Percentiles rank a stretch among this genome's conserved stretches.
These are phyloP conservation scores for Gambusia yucatana DNA, from an alignment of 2,797 vertebrate genomes.

Conservation along the genomic window DNA sequence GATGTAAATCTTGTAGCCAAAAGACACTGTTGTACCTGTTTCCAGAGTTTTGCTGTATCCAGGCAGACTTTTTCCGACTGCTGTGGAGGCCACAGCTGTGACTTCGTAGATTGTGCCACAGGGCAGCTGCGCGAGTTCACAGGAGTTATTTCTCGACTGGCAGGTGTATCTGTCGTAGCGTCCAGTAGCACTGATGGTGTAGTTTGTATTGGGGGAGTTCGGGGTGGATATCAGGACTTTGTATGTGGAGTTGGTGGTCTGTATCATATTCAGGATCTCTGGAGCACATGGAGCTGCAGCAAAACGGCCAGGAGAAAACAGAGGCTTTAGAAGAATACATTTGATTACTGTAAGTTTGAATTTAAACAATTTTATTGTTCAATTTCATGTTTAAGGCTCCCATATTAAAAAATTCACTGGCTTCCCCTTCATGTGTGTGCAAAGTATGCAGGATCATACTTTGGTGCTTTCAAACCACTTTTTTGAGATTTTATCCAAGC, in stretches of 20 bases:
- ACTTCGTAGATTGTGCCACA: constrained; percentile 88
- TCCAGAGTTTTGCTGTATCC: constrained; percentile 88
- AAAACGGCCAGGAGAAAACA: not conserved
- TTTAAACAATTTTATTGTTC: not conserved
- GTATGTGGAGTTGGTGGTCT: constrained; percentile 73
- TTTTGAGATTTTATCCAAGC: not conserved
- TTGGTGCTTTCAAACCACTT: not conserved
- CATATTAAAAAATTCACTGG: not conserved
- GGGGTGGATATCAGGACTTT: constrained; percentile 80
- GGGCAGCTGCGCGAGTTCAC: constrained; percentile 80
- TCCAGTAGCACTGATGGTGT: constrained; percentile 80
- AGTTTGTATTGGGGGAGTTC: constrained; percentile 79
- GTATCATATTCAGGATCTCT: constrained; percentile 86
- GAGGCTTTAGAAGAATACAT: not conserved
- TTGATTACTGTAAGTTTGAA: not conserved
- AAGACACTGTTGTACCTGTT: constrained; percentile 79
- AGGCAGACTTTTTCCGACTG: constrained; percentile 85
- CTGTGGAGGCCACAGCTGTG: constrained; percentile 80
- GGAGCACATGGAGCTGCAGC: constrained; percentile 89
- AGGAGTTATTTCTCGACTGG: constrained; percentile 70
- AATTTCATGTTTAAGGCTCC: not conserved
- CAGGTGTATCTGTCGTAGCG: constrained; percentile 74
- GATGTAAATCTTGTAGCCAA: not conserved
- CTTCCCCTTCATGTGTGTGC: not conserved
- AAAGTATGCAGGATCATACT: not conserved